Evolutionary conservation across 2,797 vertebrate genomes (phyloP), one percentile per base, ranked within the genome.

Genomic region (Clarias laeviceps): DNA sequence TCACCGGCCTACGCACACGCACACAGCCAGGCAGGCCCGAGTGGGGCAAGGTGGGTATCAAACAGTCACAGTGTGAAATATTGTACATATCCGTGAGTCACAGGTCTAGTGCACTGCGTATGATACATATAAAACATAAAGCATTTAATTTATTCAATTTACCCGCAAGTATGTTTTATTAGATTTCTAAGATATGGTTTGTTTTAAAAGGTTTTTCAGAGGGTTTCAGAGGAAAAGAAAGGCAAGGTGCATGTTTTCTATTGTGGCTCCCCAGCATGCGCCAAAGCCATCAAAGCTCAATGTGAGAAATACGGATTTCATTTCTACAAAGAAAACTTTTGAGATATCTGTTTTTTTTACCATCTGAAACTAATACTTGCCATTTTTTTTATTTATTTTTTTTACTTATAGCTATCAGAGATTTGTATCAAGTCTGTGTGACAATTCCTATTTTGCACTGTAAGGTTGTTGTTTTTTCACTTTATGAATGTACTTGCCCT

Each of bases 281-380:
- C 96, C 32, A 95, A 95, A 89, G 88, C 93, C 82, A 92, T 97
- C 89, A 96, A 94, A 80, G 90, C 91, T 11, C 96, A 96, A 50
- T 97, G 97, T n/a, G 96, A 97, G 68, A 82, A 69, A 87, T 95
- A 97, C 0, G 87, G 92, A 84, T 98, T 98, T 93, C 87, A 91
- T 73, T 97, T 97, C 90, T 97, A 96, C 95, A 95, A 95, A 85
- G 97, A 97, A 84, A 94, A 96, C 90, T 97, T 97, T 92, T 97
- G 93, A 95, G 69, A 62, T 32, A 7, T 59, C 17, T 84, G 17
- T 62, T 78, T 83, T 15, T 12, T 27, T 22, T 70, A 6, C 8
- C 45, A 40, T 65, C 14, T 32, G 37, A 18, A 3, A 62, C 14
- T 50, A 4, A 65, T 80, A 37, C 8, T 50, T 56, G 15, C 2